Base-by-base conservation (phyloP, 2,888 invertebrate species). In the Cyrtodaria siliqua region DNA sequence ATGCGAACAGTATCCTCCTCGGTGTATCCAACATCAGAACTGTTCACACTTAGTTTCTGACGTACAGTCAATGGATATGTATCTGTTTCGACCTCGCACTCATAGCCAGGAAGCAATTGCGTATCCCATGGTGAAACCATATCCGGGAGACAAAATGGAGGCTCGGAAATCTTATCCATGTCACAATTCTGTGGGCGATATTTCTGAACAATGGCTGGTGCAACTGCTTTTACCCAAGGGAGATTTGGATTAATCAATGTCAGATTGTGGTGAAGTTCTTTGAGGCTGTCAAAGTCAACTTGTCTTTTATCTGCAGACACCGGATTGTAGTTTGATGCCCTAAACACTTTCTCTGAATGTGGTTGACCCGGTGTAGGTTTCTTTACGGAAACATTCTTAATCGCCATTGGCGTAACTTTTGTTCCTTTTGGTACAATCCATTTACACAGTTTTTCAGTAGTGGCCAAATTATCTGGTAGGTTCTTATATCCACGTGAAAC, bases 251-350 rank as follows among this genome's bases (percentile, higher is more conserved):
- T 29, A 14, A 33, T 38, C 9, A 69, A 16, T 18, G 44, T 24
- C 8, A 69, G 44, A 4, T 42, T 29, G 23, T 52, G 40, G 18
- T 52, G 60, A 14, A 69, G 53, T 29, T 2, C 14, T 24, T 8
- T 26, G 6, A 69, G 24, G 20, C 42, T 40, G 6, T 38, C 26
- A 40, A 40, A 53, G 26, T 69, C 27, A 1, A 61, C 42, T 44
- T 16, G 18, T 61, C 42, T 29, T 27, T 38, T 2, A 16, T 69
- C n/a, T 40, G 50, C 53, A 27, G 68, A 38, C 38, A 68, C 29
- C 18, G 69, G 61, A 52, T 69, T 61, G 52, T 61, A 69, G 2
- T 40, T 33, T 16, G 16, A 9, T 24, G 69, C 61, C 42, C 69
- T 60, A 23, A 26, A 53, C 6, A n/a, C 12, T 29, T 52, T 42